Percentiles rank a stretch among this genome's conserved stretches.
Conservation (phyloP, 2,888 invertebrate genomes). For the Tetragonisca angustula region DNA sequence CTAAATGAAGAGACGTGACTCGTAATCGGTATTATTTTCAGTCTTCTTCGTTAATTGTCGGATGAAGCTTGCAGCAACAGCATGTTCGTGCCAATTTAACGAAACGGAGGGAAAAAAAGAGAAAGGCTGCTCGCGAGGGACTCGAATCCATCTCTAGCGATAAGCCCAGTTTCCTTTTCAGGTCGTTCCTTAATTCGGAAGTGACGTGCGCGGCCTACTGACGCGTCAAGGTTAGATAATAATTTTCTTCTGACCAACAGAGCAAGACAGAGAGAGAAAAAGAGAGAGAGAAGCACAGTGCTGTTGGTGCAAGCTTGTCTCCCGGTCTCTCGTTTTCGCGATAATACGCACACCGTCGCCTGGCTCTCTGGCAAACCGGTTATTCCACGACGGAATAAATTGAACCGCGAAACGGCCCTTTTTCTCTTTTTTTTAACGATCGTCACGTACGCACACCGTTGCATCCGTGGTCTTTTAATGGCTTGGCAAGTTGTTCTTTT, state of each 20-base stretch:
- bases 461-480: constrained; percentile 32
- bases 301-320: neutral
- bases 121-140: neutral
- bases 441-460: constrained; percentile 25
- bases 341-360: constrained; percentile 17
- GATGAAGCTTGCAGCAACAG: too few relatives aligned
- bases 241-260: constrained; percentile 35
- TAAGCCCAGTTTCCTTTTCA: constrained; percentile 14
- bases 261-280: neutral
- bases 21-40: too few relatives aligned
- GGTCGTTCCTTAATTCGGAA: constrained; percentile 40
- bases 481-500: constrained; percentile 17
- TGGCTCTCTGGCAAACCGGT: constrained; percentile 54
- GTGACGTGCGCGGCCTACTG: constrained; percentile 29
- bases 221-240: constrained; percentile 62
- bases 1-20: too few relatives aligned
- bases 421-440: constrained; percentile 11
- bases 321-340: constrained; percentile 8
- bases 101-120: neutral
- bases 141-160: neutral
- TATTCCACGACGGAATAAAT: constrained; percentile 55
- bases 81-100: too few relatives aligned
- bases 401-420: constrained; percentile 46
- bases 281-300: neutral
- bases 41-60: too few relatives aligned